Evolutionary conservation across 1,140 invertebrate species (phyloP).

Genomic region (Pseudachorutes palmiensis): DNA sequence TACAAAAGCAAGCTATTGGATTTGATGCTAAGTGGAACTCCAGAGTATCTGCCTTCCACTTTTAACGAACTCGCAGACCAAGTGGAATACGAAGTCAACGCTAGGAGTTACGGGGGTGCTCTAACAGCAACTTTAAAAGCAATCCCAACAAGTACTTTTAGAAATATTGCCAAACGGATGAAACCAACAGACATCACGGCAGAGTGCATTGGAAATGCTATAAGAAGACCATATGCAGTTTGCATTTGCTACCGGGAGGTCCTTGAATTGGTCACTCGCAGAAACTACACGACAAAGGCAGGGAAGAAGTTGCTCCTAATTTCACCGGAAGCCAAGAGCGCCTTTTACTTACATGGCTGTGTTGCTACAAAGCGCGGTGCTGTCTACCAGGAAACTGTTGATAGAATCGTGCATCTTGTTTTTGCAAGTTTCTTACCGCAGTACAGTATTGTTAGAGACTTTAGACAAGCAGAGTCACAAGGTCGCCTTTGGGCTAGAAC

Average conservation of each 20-base stretch:
- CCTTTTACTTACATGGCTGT: slow-evolving; percentile 1
- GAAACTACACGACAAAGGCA: background rate
- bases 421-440: background rate
- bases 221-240: background rate
- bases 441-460: background rate
- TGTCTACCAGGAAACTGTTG: slow-evolving; percentile 5
- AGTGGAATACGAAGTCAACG: background rate
- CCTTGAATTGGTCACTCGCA: background rate
- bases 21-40: background rate
- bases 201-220: background rate
- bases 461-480: background rate
- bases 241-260: slow-evolving; percentile 1
- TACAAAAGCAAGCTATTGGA: slow-evolving; percentile 1
- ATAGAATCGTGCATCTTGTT: background rate
- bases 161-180: background rate
- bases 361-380: background rate
- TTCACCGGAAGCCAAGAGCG: slow-evolving; percentile 2
- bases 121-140: background rate
- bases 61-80: background rate
- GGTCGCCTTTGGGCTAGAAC: background rate
- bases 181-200: background rate
- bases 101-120: background rate
- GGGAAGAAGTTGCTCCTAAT: background rate
- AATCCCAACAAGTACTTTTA: background rate
- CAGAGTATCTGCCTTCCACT: background rate